Evolutionary conservation across 2,113 vertebrate species (phyloP), one percentile per base, ranked within the genome.

Genomic region (Hepsetus odoe): DNA sequence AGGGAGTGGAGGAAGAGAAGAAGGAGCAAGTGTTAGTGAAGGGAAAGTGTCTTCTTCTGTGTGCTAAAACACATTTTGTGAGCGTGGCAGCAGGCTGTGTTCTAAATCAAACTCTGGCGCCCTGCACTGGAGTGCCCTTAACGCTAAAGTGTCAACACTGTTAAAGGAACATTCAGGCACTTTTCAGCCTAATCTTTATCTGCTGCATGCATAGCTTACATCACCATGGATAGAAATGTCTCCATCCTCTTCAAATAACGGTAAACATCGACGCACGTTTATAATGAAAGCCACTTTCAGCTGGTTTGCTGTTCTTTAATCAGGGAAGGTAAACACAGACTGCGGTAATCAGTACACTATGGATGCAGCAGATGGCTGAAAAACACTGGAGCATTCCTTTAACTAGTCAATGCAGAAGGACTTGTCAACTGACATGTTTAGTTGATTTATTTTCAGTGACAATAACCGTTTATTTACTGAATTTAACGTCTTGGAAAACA

Each of bases 1-100:
- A 79, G 16, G 84, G 76, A 86, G 87, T 81, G 85, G 42, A 66
- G 22, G 62, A 14, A 18, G 58, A 59, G 42, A 40, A 44, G 53
- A 51, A 30, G 58, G n/a, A 53, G 66, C 64, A 77, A 84, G 71
- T 75, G 65, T 74, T 75, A 82, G 72, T 79, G 56, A 74, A 13
- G 64, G 38, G 61, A 62, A 33, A 40, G 32, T 30, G 38, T 71
- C 32, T 65, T 46, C 13, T 30, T 49, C 59, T 58, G 49, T 74
- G 71, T 42, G 38, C 68, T 71, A 38, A 79, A 61, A 72, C 53
- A 72, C 58, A 32, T 40, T 64, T 42, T 26, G 53, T 40, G 18
- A 44, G 26, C 65, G 32, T 44, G 28, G 44, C 28, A 66, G 40
- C 18, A 55, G 59, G 65, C 20, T 56, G 44, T n/a, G 56, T 72